Conservation (phyloP, 2,888 invertebrate genomes). For the Octonoba sinensis region DNA sequence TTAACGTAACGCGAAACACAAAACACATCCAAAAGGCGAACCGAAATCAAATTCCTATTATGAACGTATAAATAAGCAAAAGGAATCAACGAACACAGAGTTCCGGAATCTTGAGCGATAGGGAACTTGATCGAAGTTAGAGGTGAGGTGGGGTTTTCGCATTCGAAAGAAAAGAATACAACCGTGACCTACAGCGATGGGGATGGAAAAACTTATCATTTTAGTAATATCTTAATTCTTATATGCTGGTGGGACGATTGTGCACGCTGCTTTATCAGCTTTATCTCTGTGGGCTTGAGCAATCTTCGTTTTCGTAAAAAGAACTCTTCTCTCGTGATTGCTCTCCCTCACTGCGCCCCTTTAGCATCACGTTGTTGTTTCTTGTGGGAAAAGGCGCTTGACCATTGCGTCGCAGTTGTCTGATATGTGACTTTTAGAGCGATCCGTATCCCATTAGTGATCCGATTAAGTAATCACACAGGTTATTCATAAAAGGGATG, state of each 20-base stretch:
- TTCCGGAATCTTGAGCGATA: conserved; percentile 5
- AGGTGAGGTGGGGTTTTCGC: background rate
- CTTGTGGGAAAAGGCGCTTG: too few relatives aligned
- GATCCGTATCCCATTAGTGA: too few relatives aligned
- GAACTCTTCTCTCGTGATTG: too few relatives aligned
- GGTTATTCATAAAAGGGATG: too few relatives aligned
- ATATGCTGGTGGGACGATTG: background rate
- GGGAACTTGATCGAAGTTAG: background rate
- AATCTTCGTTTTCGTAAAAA: conserved; percentile 2
- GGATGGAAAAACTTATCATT: conserved; percentile 55
- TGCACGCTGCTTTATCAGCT: conserved; percentile 35
- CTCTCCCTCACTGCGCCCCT: too few relatives aligned
- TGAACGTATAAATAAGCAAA: background rate
- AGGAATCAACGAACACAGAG: background rate
- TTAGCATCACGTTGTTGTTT: too few relatives aligned
- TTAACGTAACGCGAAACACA: background rate
- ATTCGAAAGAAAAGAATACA: conserved; percentile 14
- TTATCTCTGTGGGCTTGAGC: conserved; percentile 22
- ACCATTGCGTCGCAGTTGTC: too few relatives aligned
- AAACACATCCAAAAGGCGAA: background rate
- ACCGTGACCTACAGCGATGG: conserved; percentile 42
- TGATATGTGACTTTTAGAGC: too few relatives aligned
- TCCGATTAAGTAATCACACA: too few relatives aligned
- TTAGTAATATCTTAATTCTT: conserved; percentile 57
- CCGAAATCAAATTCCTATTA: background rate